phyloP scores from a whole-genome alignment of 2,113 vertebrate genomes.

The Anguilla japonica region DNA sequence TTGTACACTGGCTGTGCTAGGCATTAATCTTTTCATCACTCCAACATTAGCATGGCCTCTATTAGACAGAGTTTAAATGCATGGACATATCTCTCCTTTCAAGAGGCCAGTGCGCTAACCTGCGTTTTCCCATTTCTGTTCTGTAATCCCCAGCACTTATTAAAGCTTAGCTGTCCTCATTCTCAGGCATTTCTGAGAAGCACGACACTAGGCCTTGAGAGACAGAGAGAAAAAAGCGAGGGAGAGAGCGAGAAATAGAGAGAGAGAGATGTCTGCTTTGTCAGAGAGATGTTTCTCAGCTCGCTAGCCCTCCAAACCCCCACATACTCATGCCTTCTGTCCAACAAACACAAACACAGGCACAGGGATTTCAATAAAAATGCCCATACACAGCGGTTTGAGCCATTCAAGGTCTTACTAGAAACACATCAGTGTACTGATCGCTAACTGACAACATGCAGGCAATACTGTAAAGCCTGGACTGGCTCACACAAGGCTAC shows the following conservation, averaged over 20 bases:
- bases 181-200: conserved; percentile 20
- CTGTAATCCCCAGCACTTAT: conserved; percentile 10
- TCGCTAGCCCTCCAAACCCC: background rate
- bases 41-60: background rate
- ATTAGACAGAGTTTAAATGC: conserved; percentile 22
- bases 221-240: background rate
- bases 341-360: background rate
- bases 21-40: conserved; percentile 19
- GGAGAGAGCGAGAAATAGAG: background rate
- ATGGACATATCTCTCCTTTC: conserved; percentile 17
- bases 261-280: conserved; percentile 15
- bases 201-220: conserved; percentile 21
- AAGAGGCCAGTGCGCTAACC: conserved; percentile 7
- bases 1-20: conserved; percentile 4
- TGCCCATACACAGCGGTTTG: background rate
- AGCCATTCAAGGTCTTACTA: background rate
- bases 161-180: conserved; percentile 21
- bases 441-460: background rate
- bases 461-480: background rate
- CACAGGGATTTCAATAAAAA: background rate
- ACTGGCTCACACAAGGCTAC: background rate
- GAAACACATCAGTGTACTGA: background rate
- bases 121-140: conserved; percentile 17
- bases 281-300: background rate
- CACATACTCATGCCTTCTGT: background rate